Evolutionary conservation across 1,140 invertebrate genomes (phyloP).

Genomic region (Bilobella aurantiaca): DNA sequence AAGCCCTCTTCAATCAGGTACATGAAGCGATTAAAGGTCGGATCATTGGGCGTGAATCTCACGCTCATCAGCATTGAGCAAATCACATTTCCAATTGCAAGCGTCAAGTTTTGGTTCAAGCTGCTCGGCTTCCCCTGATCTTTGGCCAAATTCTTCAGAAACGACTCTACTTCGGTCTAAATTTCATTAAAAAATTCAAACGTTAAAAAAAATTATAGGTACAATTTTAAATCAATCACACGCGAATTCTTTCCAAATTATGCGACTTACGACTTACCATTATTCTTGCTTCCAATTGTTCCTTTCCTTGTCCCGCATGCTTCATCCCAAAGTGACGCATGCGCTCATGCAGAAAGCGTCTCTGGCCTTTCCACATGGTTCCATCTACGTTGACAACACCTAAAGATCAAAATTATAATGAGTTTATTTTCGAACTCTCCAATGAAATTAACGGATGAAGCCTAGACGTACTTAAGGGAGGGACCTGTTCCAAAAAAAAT

Average conservation of each 20-base stretch:
- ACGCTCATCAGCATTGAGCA: slow-evolving; percentile 81
- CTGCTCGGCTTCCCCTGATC: slow-evolving; percentile 54
- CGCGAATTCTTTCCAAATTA: too few species aligned
- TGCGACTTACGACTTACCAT: too few species aligned
- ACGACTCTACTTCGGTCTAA: slow-evolving; percentile 64
- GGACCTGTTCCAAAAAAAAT: too few species aligned
- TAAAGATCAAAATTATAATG: slow-evolving; percentile 42
- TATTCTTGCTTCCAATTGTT: slow-evolving; percentile 72
- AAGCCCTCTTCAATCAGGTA: slow-evolving; percentile 78
- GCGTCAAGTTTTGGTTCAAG: slow-evolving; percentile 58
- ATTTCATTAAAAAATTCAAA: too few species aligned
- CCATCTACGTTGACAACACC: slow-evolving; percentile 86
- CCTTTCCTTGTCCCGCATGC: slow-evolving; percentile 58
- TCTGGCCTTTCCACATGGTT: slow-evolving; percentile 80
- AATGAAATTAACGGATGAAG: not conserved
- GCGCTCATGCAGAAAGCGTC: slow-evolving; percentile 78
- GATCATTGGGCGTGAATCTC: slow-evolving; percentile 64
- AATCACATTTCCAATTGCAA: slow-evolving; percentile 80
- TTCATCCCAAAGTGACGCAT: slow-evolving; percentile 83
- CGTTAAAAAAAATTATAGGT: not conserved
- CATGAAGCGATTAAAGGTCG: slow-evolving; percentile 65
- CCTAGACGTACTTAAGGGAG: too few species aligned
- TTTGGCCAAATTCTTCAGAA: slow-evolving; percentile 52
- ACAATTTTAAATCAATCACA: too few species aligned
- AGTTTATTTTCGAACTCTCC: not conserved